Evolutionary conservation across 2,888 invertebrate genomes (phyloP).

Genomic region (Rhagonycha fulva): DNA sequence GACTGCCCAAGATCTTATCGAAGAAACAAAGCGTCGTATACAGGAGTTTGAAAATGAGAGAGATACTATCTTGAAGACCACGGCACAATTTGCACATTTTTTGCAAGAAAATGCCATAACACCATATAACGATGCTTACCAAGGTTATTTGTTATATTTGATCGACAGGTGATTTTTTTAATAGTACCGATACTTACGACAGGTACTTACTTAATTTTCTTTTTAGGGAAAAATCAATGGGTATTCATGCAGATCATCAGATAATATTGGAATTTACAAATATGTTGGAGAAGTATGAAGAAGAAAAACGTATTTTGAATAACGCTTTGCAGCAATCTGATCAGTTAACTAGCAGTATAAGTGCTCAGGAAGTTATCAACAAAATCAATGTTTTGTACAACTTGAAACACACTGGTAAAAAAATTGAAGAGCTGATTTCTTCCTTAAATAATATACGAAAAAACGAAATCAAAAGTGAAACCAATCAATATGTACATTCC

Average conservation of each 20-base stretch:
- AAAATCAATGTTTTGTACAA: slow-evolving; percentile 38
- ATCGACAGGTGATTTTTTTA: slow-evolving; percentile 40
- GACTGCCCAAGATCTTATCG: not conserved
- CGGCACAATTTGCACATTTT: slow-evolving; percentile 49
- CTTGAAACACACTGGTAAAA: slow-evolving; percentile 41
- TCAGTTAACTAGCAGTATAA: slow-evolving; percentile 12
- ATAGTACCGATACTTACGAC: too few relatives aligned
- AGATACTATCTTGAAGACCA: slow-evolving; percentile 38
- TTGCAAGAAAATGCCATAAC: slow-evolving; percentile 47
- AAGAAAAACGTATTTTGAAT: slow-evolving; percentile 39
- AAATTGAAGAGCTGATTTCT: slow-evolving; percentile 42
- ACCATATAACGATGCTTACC: slow-evolving; percentile 47
- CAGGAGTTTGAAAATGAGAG: slow-evolving; percentile 40
- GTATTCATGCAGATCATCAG: slow-evolving; percentile 31
- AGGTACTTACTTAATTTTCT: not conserved
- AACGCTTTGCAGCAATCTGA: slow-evolving; percentile 25
- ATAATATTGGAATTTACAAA: slow-evolving; percentile 36
- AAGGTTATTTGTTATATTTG: slow-evolving; percentile 45
- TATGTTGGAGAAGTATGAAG: slow-evolving; percentile 38
- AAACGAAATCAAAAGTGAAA: slow-evolving; percentile 16
- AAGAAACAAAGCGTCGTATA: not conserved
- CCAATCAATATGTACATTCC: not conserved
- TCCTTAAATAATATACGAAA: slow-evolving; percentile 40
- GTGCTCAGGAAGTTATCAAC: slow-evolving; percentile 37
- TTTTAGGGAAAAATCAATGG: slow-evolving; percentile 41